Base-by-base conservation (phyloP, 2,888 invertebrate species). In the Chymomyza fuscimana region DNA sequence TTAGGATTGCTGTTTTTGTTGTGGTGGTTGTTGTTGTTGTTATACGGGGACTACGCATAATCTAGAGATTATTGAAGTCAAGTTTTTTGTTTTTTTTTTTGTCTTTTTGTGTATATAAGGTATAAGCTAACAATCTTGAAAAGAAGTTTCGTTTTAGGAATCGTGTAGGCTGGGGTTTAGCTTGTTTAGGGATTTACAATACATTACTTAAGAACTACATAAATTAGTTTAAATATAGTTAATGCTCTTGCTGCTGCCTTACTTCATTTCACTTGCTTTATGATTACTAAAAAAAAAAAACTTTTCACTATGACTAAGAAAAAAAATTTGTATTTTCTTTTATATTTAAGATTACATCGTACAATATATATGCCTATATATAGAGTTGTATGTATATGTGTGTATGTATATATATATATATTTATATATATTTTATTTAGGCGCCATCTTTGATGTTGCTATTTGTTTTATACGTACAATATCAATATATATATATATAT, bases 371-470 rank as follows among this genome's bases (percentile, higher is more conserved):
- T 69, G 22, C 59, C 25, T 72, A 63, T 73, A 73, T 72, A 63
- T 67, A 40, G 9, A 32, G 32, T 32, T 32, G 32, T 72, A 63
- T 73, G 67, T 63, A 63, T 62, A 67, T 36, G 16, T 32, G 32
- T 61, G 7, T 72, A 54, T 67, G 22, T 59, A 16, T 50, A 63
- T 70, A 65, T 81, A 63, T 70, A 9, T 52, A 25, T 70, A 62
- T 73, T 54, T 67, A 66, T 70, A 61, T 74, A 51, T 69, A 0
- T 70, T 32, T 72, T 58, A 72, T 72, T 32, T 73, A 72, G 89
- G 88, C 86, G 86, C 86, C 85, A 85, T 85, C 85, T 85, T 85
- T 78, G 85, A 85, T 85, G 84, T 76, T 88, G 86, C 83, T 74
- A 78, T 75, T 72, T 65, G 25, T 69, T 69, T 60, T n/a, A 61